Evolutionary conservation across 1,140 invertebrate genomes (phyloP), one percentile per base, ranked within the genome.

Genomic region (Scylla paramamosain): DNA sequence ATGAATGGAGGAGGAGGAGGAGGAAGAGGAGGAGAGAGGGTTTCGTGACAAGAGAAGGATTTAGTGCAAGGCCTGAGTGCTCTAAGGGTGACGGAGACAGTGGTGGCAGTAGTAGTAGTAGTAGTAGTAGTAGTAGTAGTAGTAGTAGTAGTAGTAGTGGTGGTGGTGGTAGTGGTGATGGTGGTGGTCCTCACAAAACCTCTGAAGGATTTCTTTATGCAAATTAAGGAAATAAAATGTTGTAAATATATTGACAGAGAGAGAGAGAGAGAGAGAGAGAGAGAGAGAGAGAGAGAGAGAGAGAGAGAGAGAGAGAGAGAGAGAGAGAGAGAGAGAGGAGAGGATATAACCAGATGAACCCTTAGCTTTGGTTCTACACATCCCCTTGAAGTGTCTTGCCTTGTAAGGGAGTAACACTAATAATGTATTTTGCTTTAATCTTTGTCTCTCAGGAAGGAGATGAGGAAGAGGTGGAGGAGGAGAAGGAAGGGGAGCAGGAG

Each of bases 191-290:
- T 82, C 28, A 25, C 28, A 82, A 32, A 32, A 88, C 32, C 29
- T 2, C 87, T 14, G 29, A 45, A 45, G 31, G 39, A 39, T 89
- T 89, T 89, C 87, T 48, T 89, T 45, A 89, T 45, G 83, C 10
- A 84, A 84, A 84, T 84, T 12, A 84, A n/a, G 31, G 83, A 84
- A 84, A 84, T 84, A 28, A 84, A 84, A 84, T 84, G 87, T 6
- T 48, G 29, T 39, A 59, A 59, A 59, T 59, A 59, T 59, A 59
- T 59, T 28, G 32, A n/a, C n/a, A 39, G 12, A 46, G 0, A 31
- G 14, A 25, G 31, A 46, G 1, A 6, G 1, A 12, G 52, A 20
- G 10, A 88, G 4, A 29, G 31, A 14, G 12, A 28, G 4, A 29
- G 28, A 29, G 86, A 39, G 7, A 39, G 25, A 88, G 31, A 29